Evolutionary conservation across 2,797 vertebrate species (phyloP).

Genomic region (Chaetodon trifasciatus): DNA sequence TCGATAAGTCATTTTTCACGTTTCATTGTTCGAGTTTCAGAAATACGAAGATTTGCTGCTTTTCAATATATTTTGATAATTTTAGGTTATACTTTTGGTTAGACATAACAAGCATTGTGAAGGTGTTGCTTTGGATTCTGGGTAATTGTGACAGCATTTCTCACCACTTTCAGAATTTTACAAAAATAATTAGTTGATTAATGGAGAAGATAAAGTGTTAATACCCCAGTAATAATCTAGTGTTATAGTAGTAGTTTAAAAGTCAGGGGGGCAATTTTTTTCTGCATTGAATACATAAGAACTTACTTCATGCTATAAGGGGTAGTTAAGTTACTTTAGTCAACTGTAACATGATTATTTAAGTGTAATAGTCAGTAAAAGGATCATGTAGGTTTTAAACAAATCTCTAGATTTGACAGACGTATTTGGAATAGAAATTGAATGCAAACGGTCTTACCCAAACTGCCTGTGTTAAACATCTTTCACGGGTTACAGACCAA

Average conservation of each 20-base stretch:
- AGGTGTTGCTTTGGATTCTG: neutral
- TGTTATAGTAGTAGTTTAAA: no score
- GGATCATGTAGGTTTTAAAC: neutral
- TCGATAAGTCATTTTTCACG: neutral
- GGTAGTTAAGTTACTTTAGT: no score
- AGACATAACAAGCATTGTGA: neutral
- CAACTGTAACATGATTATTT: no score
- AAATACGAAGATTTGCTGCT: neutral
- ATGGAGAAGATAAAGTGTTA: no score
- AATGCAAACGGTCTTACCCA: neutral
- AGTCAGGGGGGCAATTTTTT: no score
- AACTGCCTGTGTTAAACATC: neutral
- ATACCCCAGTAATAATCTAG: no score
- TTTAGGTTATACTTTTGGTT: neutral
- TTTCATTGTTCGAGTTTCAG: neutral
- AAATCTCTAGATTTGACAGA: neutral
- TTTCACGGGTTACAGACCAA: slow-evolving; percentile 11
- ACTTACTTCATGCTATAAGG: no score
- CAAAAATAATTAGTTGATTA: neutral
- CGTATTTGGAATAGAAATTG: neutral
- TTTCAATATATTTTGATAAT: neutral
- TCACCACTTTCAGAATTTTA: neutral
- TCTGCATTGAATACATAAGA: no score
- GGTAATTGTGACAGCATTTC: neutral
- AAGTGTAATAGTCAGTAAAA: no score